phyloP scores from a whole-genome alignment of 2,113 vertebrate genomes.

The Tympanuchus pallidicinctus region DNA sequence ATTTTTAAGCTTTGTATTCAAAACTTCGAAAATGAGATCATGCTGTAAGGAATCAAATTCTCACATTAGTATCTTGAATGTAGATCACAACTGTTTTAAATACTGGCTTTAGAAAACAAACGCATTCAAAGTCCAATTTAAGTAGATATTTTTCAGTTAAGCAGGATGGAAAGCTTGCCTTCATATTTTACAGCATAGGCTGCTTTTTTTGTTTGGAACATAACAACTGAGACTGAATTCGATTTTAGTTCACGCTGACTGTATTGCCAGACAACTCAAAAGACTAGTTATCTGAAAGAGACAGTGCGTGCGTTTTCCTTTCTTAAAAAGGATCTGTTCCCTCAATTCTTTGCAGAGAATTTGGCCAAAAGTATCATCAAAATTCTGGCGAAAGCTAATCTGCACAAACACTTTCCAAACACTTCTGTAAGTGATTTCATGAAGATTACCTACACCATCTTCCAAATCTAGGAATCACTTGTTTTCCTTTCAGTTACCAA shows the following conservation, averaged over 20 bases:
- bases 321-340: neutral
- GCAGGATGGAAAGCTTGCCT: neutral
- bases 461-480: neutral
- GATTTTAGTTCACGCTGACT: neutral
- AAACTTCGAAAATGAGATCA: slow-evolving; percentile 3
- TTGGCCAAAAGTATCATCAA: neutral
- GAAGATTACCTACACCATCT: neutral
- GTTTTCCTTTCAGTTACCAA: neutral
- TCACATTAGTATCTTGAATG: neutral
- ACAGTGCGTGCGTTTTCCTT: neutral
- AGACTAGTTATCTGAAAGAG: neutral
- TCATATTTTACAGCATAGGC: neutral
- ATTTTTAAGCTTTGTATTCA: neutral
- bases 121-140: neutral
- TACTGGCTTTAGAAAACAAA: neutral
- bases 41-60: neutral
- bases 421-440: neutral
- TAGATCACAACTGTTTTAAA: neutral
- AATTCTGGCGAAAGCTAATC: neutral
- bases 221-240: neutral
- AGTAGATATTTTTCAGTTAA: neutral
- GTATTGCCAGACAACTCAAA: slow-evolving; percentile 6
- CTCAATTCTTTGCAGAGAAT: neutral
- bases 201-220: neutral
- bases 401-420: neutral